Evolutionary conservation across 2,888 invertebrate genomes (phyloP), one percentile per base, ranked within the genome.

Genomic region (Idaea aversata): DNA sequence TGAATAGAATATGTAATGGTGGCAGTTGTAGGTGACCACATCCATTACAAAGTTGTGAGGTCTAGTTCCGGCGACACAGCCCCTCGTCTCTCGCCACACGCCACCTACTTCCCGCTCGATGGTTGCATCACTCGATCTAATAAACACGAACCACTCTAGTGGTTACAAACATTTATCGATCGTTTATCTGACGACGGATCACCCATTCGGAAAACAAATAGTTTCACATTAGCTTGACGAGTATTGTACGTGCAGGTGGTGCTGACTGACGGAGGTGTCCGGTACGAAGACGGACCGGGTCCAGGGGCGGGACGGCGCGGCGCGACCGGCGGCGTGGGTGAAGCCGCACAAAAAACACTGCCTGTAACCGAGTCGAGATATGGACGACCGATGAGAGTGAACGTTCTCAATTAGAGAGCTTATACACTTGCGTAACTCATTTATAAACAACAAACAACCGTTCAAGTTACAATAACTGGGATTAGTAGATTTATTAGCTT

Each of bases 61-160:
- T 75, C 67, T 67, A 77, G 75, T 76, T 75, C 69, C 61, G 62
- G 59, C 65, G 66, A 36, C 61, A 58, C 58, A 15, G 7, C 60
- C 57, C 57, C 60, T 34, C 63, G 35, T 61, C 25, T 34, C 62
- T 57, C 36, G 4, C 57, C 61, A 36, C 25, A 5, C 58, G 15
- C 58, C 58, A 58, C 7, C 58, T 15, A 7, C 58, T 34, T 34
- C 34, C 13, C 59, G 59, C 34, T 10, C 60, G 61, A 61, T 58
- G 64, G 57, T 61, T 57, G 65, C 63, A 57, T 62, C 66, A 63
- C 58, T 62, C 34, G 59, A 59, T 59, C 59, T 15, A 59, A 34
- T 59, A 59, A 59, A 59, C 59, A 59, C 59, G 59, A 16, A 59
- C 34, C 59, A 59, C 59, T 34, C 34, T 59, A 38, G 63, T 59